Evolutionary conservation across 2,113 vertebrate genomes (phyloP), one percentile per base, ranked within the genome.

Genomic region (Serilophus lunatus): DNA sequence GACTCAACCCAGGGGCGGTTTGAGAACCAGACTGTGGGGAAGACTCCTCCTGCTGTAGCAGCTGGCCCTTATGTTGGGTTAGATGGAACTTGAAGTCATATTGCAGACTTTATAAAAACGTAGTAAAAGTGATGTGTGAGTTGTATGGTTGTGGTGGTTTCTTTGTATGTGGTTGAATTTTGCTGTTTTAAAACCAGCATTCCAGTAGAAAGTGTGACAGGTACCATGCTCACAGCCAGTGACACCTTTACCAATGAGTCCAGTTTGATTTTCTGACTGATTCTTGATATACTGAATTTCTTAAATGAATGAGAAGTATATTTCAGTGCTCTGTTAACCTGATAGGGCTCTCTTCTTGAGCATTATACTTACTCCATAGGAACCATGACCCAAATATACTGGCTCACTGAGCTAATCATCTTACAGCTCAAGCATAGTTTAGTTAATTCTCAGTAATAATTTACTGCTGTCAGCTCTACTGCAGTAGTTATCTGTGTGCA

Each of bases 391-490:
- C 88, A 75, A 63, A 88, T 70, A 78, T 11, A 56, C 40, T 45
- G 72, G 22, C 66, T 93, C 28, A 35, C 49, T 3, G 6, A 82
- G 86, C 89, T 95, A 71, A 78, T 94, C 33, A 54, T 88, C 76
- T 78, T 75, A 51, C 2, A 7, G 60, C 76, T 92, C 60, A 66
- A 75, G 83, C 91, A 78, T 26, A 81, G 86, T 70, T 93, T n/a
- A 63, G 86, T 90, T 95, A 94, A 83, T 94, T 90, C 88, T 88
- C 57, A 93, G 79, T 95, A 93, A 95, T 94, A 94, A 95, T 95
- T 95, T 80, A 96, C 94, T 78, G 79, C 54, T 94, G 65, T 86
- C 90, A 92, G 56, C 75, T 74, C 40, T 76, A 17, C 29, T 78
- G 86, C 72, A 13, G 60, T 71, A 83, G 83, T 92, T 94, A 94